Evolutionary conservation across 2,113 vertebrate genomes (phyloP).

Genomic region (Eptesicus fuscus): DNA sequence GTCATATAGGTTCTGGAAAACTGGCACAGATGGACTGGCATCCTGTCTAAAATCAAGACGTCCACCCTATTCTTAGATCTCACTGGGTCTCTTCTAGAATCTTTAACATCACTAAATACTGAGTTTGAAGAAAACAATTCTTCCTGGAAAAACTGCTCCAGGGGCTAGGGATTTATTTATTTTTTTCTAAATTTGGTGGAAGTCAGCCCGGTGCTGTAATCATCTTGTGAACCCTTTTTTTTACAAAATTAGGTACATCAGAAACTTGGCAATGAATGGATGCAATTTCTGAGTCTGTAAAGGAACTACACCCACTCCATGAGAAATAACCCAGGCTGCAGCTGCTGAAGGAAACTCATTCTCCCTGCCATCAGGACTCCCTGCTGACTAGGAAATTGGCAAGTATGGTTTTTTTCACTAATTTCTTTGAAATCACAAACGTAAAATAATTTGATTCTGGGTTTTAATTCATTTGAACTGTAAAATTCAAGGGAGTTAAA

Average conservation of each 20-base stretch:
- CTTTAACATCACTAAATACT: neutral
- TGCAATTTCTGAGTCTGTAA: neutral
- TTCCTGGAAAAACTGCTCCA: neutral
- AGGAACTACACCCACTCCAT: neutral
- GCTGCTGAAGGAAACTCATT: neutral
- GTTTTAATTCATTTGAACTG: neutral
- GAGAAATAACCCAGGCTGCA: neutral
- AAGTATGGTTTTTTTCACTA: neutral
- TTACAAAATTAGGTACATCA: conserved; percentile 1
- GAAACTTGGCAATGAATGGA: conserved; percentile 22
- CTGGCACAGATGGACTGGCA: neutral
- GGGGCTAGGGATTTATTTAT: neutral
- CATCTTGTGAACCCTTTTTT: neutral
- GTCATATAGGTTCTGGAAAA: neutral
- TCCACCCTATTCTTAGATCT: neutral
- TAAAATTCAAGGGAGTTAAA: neutral
- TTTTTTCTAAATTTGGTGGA: neutral
- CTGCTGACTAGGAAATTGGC: neutral
- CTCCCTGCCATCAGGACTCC: neutral
- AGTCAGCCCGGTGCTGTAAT: neutral
- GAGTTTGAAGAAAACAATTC: neutral
- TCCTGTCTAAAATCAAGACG: neutral
- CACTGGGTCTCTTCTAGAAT: neutral
- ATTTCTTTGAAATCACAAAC: conserved; percentile 26
- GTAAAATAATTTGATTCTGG: conserved; percentile 26